Base-by-base conservation (phyloP, 2,888 invertebrate species). In the Hoplodrina ambigua region DNA sequence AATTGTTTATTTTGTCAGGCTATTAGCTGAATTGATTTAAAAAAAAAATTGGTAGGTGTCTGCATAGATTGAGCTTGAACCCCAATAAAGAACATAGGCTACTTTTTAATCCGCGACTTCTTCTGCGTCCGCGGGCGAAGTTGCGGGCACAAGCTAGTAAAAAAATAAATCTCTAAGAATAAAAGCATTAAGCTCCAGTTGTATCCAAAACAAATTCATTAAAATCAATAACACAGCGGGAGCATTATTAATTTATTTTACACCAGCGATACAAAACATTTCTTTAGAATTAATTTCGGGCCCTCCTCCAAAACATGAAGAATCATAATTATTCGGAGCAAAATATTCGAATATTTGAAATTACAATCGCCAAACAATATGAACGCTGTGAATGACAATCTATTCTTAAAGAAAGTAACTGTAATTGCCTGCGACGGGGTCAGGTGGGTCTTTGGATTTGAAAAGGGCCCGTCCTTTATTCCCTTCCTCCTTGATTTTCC, bases 401-500 rank as follows among this genome's bases (percentile, higher is more conserved):
- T 86, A 82, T 89, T 88, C 81, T 86, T 87, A 86, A 88, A 90
- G 90, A 89, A 92, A 89, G 84, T 90, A 89, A 87, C 88, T 88
- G 87, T 91, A 92, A 93, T 93, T 92, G 91, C 89, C 87, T 87
- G 78, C 82, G 77, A 68, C 80, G 86, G 86, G 89, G 90, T 90
- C 89, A 91, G 90, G 89, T 90, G 62, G 86, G 86, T 87, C 88
- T 89, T 90, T 75, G 84, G 88, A 87, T 89, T 89, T 90, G 86
- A 90, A 93, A 92, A 88, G 92, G 86, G 80, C 82, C 81, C 86
- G 84, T 81, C 85, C 87, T 89, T 91, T 91, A 89, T 90, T 85
- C 82, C 81, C 77, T 72, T 81, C 80, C 87, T 89, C 87, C 88
- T 89, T 91, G 89, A 92, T 91, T 92, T 92, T 90, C 90, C 89